Percentiles rank a stretch among this genome's conserved stretches.
Evolutionary conservation across 2,113 vertebrate species (phyloP).

Genomic region (Dermatemys mawii): DNA sequence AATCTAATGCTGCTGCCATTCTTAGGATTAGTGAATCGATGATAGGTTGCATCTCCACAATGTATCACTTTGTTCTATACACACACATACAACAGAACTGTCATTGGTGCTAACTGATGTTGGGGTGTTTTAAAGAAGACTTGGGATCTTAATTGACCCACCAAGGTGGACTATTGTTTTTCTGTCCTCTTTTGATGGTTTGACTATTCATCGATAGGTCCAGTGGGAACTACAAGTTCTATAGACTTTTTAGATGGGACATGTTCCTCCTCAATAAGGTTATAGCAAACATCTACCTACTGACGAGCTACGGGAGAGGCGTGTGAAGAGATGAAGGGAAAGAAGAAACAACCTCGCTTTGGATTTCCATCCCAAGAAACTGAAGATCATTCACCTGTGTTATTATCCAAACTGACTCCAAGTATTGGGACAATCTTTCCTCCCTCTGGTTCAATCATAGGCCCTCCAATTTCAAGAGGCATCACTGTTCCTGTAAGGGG

Average conservation of each 20-base stretch:
- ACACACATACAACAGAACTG: not conserved
- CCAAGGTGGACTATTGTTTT: not conserved
- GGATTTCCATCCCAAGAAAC: not conserved
- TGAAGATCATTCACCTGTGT: slow-evolving; percentile 79
- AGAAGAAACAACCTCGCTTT: not conserved
- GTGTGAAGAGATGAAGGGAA: rapidly evolving
- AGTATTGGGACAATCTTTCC: slow-evolving; percentile 82
- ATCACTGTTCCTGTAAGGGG: slow-evolving; percentile 82
- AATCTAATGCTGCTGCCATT: not conserved
- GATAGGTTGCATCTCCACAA: not conserved
- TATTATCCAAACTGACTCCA: slow-evolving; percentile 81
- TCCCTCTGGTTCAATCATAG: slow-evolving; percentile 82
- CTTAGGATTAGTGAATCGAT: rapidly evolving
- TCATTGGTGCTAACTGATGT: not conserved
- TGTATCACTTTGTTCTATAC: not conserved
- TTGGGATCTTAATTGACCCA: not conserved
- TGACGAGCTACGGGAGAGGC: not conserved
- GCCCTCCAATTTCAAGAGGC: slow-evolving; percentile 86
- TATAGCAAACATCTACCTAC: not conserved
- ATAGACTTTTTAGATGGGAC: not conserved
- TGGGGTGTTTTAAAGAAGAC: not conserved
- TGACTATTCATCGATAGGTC: not conserved
- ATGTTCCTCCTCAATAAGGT: not conserved
- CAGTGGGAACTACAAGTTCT: not conserved
- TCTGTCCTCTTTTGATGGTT: not conserved